Conservation (phyloP, 53 echinoderm and acorn worm species). For the Holothuria leucospilota region DNA sequence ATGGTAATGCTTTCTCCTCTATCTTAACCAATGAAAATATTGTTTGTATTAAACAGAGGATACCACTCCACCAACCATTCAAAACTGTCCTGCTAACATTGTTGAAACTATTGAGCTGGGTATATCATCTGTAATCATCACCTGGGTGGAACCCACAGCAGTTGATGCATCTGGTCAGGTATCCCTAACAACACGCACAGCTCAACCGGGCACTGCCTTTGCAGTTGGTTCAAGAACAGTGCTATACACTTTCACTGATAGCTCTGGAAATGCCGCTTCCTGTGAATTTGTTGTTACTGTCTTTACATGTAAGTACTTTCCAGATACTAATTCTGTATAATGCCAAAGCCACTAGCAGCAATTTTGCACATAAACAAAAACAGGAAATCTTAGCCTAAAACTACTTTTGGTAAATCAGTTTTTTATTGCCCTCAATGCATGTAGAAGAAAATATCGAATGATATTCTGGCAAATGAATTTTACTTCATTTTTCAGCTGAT, state of each 20-base stretch:
- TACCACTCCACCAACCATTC: conserved; percentile 15
- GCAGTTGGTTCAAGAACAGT: not conserved
- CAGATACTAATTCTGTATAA: no score
- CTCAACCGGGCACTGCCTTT: conserved; percentile 18
- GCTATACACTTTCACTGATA: not conserved
- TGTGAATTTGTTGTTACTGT: conserved; percentile 19
- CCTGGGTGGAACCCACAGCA: conserved; percentile 61
- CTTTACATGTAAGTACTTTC: not conserved
- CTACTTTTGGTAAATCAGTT: no score
- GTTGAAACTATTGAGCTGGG: conserved; percentile 61
- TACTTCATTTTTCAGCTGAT: conserved; percentile 58
- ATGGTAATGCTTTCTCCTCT: no score
- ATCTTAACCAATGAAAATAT: no score
- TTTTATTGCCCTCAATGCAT: no score
- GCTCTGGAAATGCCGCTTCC: conserved; percentile 8
- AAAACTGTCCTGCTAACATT: conserved; percentile 34
- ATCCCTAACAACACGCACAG: not conserved
- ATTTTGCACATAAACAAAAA: no score
- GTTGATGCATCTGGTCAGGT: conserved; percentile 57
- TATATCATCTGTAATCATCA: conserved; percentile 8
- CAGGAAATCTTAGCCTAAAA: no score
- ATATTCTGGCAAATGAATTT: no score
- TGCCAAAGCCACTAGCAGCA: no score
- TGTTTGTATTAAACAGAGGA: not conserved
- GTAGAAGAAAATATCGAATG: no score